Evolutionary conservation across 2,113 vertebrate species (phyloP).

Genomic region (Sorex araneus): DNA sequence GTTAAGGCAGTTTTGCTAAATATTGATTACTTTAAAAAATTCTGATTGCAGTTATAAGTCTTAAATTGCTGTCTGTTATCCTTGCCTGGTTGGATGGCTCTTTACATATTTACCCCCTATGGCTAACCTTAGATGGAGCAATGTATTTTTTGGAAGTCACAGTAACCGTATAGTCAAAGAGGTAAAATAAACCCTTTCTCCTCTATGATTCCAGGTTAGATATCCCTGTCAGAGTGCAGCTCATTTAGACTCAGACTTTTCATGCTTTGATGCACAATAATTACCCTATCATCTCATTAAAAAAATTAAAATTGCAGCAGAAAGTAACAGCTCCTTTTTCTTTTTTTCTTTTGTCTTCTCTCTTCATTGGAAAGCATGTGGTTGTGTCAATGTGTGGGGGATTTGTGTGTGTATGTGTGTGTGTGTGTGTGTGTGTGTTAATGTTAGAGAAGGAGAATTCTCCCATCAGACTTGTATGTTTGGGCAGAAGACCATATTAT

Average conservation of each 20-base stretch:
- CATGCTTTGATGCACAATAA: background rate
- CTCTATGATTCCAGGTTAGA: background rate
- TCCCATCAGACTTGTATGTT: background rate
- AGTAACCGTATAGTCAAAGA: background rate
- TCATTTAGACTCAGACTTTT: slow-evolving; percentile 8
- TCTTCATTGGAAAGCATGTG: background rate
- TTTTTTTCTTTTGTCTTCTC: background rate
- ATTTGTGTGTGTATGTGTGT: too few relatives aligned
- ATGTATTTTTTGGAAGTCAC: background rate
- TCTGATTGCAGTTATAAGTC: background rate
- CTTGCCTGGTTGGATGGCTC: background rate
- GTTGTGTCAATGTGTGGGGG: background rate
- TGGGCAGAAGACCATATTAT: slow-evolving; percentile 45
- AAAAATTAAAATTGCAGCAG: background rate
- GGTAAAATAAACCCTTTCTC: background rate
- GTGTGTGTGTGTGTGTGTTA: too few relatives aligned
- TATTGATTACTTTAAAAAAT: background rate
- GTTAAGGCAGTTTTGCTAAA: background rate
- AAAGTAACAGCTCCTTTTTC: background rate
- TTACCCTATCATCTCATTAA: background rate
- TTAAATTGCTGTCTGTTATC: background rate
- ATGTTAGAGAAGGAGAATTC: background rate
- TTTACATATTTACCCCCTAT: background rate
- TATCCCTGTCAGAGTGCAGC: background rate
- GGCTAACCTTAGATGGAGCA: background rate